These are phyloP conservation scores for Anas capensis DNA, from an alignment of 2,797 vertebrate genomes.

Conservation along the genomic window DNA sequence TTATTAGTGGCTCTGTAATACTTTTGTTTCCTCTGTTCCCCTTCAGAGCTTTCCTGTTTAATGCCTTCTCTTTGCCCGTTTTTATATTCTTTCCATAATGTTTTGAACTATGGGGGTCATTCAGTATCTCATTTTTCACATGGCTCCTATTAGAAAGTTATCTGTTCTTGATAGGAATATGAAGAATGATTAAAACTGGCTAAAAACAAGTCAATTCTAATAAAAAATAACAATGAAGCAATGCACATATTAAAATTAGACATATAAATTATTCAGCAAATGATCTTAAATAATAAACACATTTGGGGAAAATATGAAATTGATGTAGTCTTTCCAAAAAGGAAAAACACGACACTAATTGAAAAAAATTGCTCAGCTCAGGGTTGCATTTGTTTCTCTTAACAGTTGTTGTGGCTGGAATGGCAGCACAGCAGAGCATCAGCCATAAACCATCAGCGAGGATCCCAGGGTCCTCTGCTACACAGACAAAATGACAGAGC, in stretches of 20 bases:
- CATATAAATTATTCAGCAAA: neutral
- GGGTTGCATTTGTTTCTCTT: neutral
- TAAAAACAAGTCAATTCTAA: neutral
- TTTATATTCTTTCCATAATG: neutral
- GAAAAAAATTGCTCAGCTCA: neutral
- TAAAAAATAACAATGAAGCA: neutral
- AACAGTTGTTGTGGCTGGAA: neutral
- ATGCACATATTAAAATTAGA: neutral
- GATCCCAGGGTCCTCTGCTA: neutral
- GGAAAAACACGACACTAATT: neutral
- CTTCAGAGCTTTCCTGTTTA: neutral
- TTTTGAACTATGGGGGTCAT: neutral
- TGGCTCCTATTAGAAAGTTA: neutral
- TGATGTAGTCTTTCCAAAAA: neutral
- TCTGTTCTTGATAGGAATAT: neutral
- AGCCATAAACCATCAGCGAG: neutral
- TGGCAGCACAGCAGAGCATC: neutral
- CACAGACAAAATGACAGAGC: neutral
- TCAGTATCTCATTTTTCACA: neutral
- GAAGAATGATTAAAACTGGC: neutral
- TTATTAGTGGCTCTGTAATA: neutral
- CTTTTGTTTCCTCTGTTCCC: neutral
- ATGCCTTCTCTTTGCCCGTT: neutral
- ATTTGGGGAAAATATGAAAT: neutral
- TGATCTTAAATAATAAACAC: neutral